Evolutionary conservation across 2,888 invertebrate species (phyloP).

Genomic region (Drosophila suboccidentalis): DNA sequence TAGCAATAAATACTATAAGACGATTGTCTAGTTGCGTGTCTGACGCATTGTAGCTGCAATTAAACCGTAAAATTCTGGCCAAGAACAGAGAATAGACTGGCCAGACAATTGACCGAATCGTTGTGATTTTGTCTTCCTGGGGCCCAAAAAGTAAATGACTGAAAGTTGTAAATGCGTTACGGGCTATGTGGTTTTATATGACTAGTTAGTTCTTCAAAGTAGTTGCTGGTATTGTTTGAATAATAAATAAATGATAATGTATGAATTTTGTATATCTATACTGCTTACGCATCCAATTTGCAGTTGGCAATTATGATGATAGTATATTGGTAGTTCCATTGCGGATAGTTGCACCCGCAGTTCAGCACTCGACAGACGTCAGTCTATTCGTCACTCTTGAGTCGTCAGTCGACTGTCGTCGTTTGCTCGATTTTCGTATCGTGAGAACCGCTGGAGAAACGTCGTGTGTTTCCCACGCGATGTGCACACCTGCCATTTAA

Average conservation of each 20-base stretch:
- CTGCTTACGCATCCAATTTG: constrained; percentile 23
- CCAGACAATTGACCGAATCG: constrained; percentile 44
- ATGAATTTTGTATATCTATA: constrained; percentile 27
- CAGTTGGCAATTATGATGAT: constrained; percentile 42
- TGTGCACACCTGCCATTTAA: constrained; percentile 86
- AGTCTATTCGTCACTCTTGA: constrained; percentile 24
- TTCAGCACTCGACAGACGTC: constrained; percentile 36
- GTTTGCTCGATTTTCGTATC: constrained; percentile 84
- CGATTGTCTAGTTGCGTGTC: constrained; percentile 70
- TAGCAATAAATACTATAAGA: constrained; percentile 42
- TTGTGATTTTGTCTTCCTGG: constrained; percentile 49
- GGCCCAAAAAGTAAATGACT: constrained; percentile 18
- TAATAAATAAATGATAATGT: not conserved
- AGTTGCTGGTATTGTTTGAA: not conserved
- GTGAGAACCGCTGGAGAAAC: constrained; percentile 85
- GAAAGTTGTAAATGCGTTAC: constrained; percentile 18
- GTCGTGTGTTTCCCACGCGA: constrained; percentile 86
- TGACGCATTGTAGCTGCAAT: constrained; percentile 67
- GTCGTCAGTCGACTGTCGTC: constrained; percentile 22
- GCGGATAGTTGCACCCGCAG: constrained; percentile 58
- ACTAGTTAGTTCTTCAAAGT: constrained; percentile 5
- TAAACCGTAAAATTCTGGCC: constrained; percentile 77
- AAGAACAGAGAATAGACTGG: constrained; percentile 31
- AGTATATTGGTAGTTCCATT: constrained; percentile 32
- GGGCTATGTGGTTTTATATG: constrained; percentile 31